These are phyloP conservation scores for Cremastinae sp. DNA, from an alignment of 2,888 invertebrate genomes.

Conservation along the genomic window DNA sequence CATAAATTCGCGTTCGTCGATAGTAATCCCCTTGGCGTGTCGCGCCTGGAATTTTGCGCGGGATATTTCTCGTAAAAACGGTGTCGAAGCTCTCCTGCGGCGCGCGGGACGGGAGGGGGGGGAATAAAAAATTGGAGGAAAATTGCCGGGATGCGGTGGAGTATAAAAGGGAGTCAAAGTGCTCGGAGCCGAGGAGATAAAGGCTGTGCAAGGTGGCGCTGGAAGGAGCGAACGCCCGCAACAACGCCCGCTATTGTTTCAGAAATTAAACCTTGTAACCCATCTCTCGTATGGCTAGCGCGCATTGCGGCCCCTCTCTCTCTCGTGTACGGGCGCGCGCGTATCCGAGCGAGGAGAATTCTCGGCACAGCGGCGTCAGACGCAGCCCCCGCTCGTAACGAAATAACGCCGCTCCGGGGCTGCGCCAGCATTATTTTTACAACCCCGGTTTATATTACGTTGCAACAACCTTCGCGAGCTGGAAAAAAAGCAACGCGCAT, in stretches of 20 bases:
- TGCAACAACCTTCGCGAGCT: slow-evolving; percentile 12
- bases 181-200: slow-evolving; percentile 48
- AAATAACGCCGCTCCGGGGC: slow-evolving; percentile 49
- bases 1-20: background rate
- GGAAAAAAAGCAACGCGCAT: slow-evolving; percentile 25
- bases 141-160: slow-evolving; percentile 43
- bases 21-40: slow-evolving; percentile 13
- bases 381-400: slow-evolving; percentile 41
- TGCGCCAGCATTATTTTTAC: slow-evolving; percentile 47
- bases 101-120: slow-evolving; percentile 33
- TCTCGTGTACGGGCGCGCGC: slow-evolving; percentile 21
- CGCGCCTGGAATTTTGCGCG: slow-evolving; percentile 6
- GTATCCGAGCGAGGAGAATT: slow-evolving; percentile 19
- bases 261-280: slow-evolving; percentile 58
- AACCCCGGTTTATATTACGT: slow-evolving; percentile 32
- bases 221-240: slow-evolving; percentile 56
- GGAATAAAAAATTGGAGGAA: slow-evolving; percentile 12
- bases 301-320: slow-evolving; percentile 8
- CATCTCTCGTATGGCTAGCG: slow-evolving; percentile 35
- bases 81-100: slow-evolving; percentile 41
- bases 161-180: slow-evolving; percentile 39
- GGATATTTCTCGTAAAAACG: slow-evolving; percentile 54
- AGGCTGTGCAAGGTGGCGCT: slow-evolving; percentile 47
- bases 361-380: background rate
- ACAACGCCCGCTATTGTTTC: slow-evolving; percentile 62